Conservation (phyloP, 37 sponge, comb jelly and placozoan species). For the Spongilla lacustris region DNA sequence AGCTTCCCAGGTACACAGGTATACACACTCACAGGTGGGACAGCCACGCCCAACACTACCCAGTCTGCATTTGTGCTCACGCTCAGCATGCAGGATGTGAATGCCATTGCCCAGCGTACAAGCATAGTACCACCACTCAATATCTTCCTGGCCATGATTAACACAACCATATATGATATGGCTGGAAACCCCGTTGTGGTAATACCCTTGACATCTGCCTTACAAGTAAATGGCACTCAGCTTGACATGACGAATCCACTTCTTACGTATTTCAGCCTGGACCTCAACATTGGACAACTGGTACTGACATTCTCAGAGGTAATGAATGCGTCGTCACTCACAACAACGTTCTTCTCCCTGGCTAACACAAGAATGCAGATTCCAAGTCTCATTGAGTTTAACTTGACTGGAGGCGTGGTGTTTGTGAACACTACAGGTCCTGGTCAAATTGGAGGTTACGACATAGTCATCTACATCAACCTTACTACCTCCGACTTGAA, state of each 20-base stretch:
- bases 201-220: constrained; percentile 34
- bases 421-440: constrained; percentile 59
- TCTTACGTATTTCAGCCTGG: constrained; percentile 61
- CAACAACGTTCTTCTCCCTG: constrained; percentile 47
- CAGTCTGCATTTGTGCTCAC: constrained; percentile 62
- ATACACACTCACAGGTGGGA: constrained; percentile 81
- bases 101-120: constrained; percentile 55
- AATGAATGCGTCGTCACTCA: constrained; percentile 59
- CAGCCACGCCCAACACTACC: constrained; percentile 50
- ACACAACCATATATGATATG: constrained; percentile 69
- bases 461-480: constrained; percentile 58
- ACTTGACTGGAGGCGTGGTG: constrained; percentile 72
- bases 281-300: constrained; percentile 64
- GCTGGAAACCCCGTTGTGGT: constrained; percentile 55
- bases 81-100: constrained; percentile 70
- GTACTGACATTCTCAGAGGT: constrained; percentile 72
- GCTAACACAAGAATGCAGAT: constrained; percentile 12
- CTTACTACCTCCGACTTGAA: constrained; percentile 67
- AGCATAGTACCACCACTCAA: constrained; percentile 46
- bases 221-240: constrained; percentile 27
- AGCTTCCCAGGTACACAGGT: constrained; percentile 21
- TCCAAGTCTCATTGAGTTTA: constrained; percentile 25
- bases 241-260: constrained; percentile 61
- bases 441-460: constrained; percentile 53
- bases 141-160: constrained; percentile 49